Conservation (phyloP, 1,140 invertebrate genomes). For the Drosophila sucinea region DNA sequence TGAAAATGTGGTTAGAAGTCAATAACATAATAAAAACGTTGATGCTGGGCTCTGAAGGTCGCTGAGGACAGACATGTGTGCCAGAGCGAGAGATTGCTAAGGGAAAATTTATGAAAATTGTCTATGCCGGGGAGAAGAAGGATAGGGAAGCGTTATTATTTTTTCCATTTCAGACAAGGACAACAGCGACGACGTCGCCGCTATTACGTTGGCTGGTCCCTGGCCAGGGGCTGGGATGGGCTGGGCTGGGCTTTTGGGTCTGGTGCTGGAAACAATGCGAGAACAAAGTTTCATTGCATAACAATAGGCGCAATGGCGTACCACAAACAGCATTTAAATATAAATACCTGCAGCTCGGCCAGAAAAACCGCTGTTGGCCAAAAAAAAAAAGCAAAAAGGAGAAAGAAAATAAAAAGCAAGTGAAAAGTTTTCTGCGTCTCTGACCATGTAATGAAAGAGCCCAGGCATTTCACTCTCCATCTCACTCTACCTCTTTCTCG, state of each 20-base stretch:
- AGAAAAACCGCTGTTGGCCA: slow-evolving; percentile 56
- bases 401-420: slow-evolving; percentile 21
- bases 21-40: slow-evolving; percentile 78
- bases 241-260: not conserved
- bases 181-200: not conserved
- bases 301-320: slow-evolving; percentile 76
- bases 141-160: slow-evolving; percentile 4
- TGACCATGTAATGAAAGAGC: slow-evolving; percentile 55
- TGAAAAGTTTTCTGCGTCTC: slow-evolving; percentile 72
- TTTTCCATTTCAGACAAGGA: not conserved
- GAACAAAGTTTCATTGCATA: slow-evolving; percentile 75
- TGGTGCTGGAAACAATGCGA: slow-evolving; percentile 48
- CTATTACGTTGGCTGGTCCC: not conserved
- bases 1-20: slow-evolving; percentile 79
- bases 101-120: slow-evolving; percentile 57
- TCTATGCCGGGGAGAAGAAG: slow-evolving; percentile 24
- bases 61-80: slow-evolving; percentile 24
- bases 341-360: slow-evolving; percentile 72
- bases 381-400: slow-evolving; percentile 42
- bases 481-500: not conserved
- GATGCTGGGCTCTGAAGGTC: slow-evolving; percentile 57
- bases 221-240: slow-evolving; percentile 29
- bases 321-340: slow-evolving; percentile 76
- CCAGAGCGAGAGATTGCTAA: slow-evolving; percentile 33
- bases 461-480: slow-evolving; percentile 51